Evolutionary conservation across 2,888 invertebrate species (phyloP).

Genomic region (Meteorus colon): DNA sequence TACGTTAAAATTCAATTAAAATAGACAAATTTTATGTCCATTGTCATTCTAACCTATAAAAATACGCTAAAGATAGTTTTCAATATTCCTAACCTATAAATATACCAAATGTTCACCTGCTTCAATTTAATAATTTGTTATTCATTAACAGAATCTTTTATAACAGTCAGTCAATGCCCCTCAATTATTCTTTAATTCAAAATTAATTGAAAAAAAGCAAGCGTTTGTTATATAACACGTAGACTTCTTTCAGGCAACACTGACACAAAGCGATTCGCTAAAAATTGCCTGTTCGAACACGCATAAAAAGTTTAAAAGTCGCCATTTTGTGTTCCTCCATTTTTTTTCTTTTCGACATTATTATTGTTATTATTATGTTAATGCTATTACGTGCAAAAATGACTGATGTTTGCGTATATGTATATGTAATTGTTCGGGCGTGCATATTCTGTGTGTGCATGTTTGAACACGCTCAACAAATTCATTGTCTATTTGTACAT

Average conservation of each 20-base stretch:
- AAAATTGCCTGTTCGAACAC: too few relatives aligned
- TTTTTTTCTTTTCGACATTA: slow-evolving; percentile 31
- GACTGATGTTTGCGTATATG: neutral
- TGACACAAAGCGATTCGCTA: too few relatives aligned
- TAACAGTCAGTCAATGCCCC: slow-evolving; percentile 65
- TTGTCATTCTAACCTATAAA: neutral
- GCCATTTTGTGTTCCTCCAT: slow-evolving; percentile 33
- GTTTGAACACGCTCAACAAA: neutral
- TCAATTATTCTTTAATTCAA: neutral
- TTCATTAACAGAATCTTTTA: slow-evolving; percentile 63
- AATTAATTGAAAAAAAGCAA: neutral
- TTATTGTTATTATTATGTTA: slow-evolving; percentile 26
- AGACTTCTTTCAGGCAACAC: neutral
- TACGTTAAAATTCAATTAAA: neutral
- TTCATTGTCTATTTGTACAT: neutral
- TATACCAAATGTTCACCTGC: neutral
- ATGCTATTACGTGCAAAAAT: slow-evolving; percentile 32
- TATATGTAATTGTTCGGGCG: too few relatives aligned
- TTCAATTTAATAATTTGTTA: neutral
- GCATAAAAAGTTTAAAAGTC: too few relatives aligned
- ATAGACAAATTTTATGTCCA: neutral
- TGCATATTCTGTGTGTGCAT: neutral
- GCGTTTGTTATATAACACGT: neutral
- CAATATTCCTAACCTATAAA: neutral
- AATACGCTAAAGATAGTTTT: neutral